Evolutionary conservation across 1,140 invertebrate genomes (phyloP), one percentile per base, ranked within the genome.

Genomic region (Lasioglossum albipes): DNA sequence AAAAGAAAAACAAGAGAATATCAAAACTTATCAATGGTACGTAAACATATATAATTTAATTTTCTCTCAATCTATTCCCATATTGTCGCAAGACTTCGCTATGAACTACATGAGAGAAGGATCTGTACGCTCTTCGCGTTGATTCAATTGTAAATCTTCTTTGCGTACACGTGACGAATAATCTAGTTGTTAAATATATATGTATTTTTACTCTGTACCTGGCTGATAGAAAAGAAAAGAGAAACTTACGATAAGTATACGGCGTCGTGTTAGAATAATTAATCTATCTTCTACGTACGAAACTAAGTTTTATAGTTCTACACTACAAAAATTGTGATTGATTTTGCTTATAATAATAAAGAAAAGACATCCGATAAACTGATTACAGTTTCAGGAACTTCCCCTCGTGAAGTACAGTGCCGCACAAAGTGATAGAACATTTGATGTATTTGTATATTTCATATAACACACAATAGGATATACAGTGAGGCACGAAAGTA

Each of bases 31-130:
- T 66, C 10, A 65, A 18, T 0, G 22, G 54, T 65, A 73, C 59
- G 52, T 42, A 61, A 66, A 18, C 59, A 4, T 49, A 18, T 59
- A 5, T 49, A 82, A 77, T 71, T 68, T 62, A 49, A 49, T 49
- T 49, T 13, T 36, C 16, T 52, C n/a, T 7, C 41, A 54, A 16
- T 41, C 57, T 59, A 9, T 59, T 59, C 20, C 7, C 7, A 59
- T 27, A 27, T 59, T 59, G n/a, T 59, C 7, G 20, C 20, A 7
- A 59, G 52, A 59, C 36, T 41, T 7, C 36, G 0, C 20, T 20
- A 1, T 27, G 7, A 36, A 13, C 7, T 3, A 41, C 0, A n/a
- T 4, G 7, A 65, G 7, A 49, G 12, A 13, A 13, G 13, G 2
- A 10, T 3, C 2, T 41, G 31, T 41, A 65, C 41, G 16, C 6